phyloP scores from a whole-genome alignment of 2,113 vertebrate species.

The Podocnemis expansa region DNA sequence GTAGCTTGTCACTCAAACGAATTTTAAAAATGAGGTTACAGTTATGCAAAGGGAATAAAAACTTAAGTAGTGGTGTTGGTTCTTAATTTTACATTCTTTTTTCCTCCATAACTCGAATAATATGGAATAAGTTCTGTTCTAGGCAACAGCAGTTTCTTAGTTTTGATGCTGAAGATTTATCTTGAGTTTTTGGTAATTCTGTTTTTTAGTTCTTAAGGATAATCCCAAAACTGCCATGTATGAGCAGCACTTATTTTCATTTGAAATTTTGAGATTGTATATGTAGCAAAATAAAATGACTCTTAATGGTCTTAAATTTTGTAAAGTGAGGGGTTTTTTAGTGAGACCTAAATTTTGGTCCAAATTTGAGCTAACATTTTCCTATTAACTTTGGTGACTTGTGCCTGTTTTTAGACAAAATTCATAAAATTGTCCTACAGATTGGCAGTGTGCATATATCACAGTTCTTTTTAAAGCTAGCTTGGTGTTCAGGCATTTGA shows the following conservation, averaged over 20 bases:
- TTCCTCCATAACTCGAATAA: not conserved
- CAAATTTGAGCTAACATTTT: not conserved
- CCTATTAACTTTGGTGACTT: not conserved
- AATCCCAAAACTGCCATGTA: not conserved
- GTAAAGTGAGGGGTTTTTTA: not conserved
- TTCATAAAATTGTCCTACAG: not conserved
- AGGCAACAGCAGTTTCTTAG: not conserved
- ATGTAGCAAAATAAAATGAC: not conserved
- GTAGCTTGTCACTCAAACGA: not conserved
- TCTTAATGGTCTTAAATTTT: not conserved
- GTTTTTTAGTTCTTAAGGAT: not conserved
- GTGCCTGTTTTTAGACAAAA: not conserved
- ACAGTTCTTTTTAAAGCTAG: not conserved
- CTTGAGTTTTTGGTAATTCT: not conserved
- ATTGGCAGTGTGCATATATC: not conserved
- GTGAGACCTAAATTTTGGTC: not conserved
- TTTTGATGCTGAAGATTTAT: not conserved
- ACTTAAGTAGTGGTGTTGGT: not conserved
- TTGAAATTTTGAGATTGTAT: not conserved
- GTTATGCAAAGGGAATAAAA: not conserved
- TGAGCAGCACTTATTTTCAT: not conserved
- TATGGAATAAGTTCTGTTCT: not conserved
- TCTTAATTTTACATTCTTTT: not conserved
- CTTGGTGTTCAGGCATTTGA: not conserved
- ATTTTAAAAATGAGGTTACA: not conserved